Percentiles rank a stretch among this genome's conserved stretches.
Conservation (phyloP, 2,113 vertebrate genomes). For the Eurystomus gularis region DNA sequence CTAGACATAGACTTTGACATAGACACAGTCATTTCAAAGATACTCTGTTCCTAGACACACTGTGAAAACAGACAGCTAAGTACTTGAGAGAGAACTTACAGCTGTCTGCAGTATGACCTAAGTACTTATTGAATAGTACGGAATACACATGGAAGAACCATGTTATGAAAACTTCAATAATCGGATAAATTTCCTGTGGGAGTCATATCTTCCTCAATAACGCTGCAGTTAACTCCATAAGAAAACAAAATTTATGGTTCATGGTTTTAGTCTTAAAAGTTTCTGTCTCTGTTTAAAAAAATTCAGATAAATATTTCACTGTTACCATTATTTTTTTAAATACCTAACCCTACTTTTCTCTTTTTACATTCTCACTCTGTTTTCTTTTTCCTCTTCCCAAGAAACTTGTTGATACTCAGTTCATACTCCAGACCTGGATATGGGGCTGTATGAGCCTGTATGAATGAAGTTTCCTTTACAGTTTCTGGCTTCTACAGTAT, state of each 20-base stretch:
- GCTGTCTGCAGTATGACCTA: neutral
- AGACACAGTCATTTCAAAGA: neutral
- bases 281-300: neutral
- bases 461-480: neutral
- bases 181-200: neutral
- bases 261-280: neutral
- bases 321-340: neutral
- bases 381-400: neutral
- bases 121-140: neutral
- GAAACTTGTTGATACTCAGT: neutral
- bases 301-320: neutral
- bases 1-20: neutral
- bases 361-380: neutral
- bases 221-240: rapidly evolving
- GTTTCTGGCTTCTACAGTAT: neutral
- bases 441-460: neutral
- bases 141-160: neutral
- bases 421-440: neutral
- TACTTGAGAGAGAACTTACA: neutral
- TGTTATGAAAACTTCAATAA: neutral
- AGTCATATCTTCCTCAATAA: neutral
- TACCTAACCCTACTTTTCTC: neutral
- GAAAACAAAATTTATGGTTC: neutral
- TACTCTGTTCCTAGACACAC: neutral
- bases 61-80: neutral